A percentile compares a stretch with the other conserved stretches of the same genome.
Conservation (phyloP, 2,888 invertebrate genomes). For the Erebia aethiops region DNA sequence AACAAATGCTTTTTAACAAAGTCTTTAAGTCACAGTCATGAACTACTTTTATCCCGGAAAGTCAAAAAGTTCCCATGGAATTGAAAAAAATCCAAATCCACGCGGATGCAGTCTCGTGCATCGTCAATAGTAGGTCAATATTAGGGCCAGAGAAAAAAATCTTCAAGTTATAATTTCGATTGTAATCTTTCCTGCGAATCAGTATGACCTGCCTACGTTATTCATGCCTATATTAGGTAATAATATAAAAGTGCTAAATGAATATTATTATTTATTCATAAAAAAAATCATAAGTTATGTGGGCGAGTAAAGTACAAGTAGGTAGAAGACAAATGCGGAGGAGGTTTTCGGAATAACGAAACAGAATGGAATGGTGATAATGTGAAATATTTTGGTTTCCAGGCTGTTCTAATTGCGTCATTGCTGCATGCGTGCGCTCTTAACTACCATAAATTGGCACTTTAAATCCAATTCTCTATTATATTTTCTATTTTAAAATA, state of each 20-base stretch:
- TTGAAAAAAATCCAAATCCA: no score
- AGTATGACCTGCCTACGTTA: constrained; percentile 3
- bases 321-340: constrained; percentile 28
- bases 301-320: constrained; percentile 22
- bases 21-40: no score
- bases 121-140: no score
- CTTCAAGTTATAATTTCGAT: neutral
- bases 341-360: constrained; percentile 27
- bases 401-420: constrained; percentile 37
- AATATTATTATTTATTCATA: neutral
- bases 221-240: neutral
- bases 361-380: constrained; percentile 24
- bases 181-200: constrained; percentile 10
- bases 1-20: no score
- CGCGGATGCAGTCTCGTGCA: no score
- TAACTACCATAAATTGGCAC: constrained; percentile 37
- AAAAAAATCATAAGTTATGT: constrained; percentile 17
- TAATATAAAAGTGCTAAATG: constrained; percentile 12
- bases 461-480: constrained; percentile 29
- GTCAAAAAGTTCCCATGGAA: no score
- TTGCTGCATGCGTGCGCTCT: constrained; percentile 32
- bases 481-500: neutral
- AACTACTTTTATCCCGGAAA: no score
- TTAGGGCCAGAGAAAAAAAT: no score
- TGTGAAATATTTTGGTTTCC: constrained; percentile 38